Evolutionary conservation across 2,888 invertebrate genomes (phyloP), one percentile per base, ranked within the genome.

Genomic region (Hydrotaea cyrtoneurina): DNA sequence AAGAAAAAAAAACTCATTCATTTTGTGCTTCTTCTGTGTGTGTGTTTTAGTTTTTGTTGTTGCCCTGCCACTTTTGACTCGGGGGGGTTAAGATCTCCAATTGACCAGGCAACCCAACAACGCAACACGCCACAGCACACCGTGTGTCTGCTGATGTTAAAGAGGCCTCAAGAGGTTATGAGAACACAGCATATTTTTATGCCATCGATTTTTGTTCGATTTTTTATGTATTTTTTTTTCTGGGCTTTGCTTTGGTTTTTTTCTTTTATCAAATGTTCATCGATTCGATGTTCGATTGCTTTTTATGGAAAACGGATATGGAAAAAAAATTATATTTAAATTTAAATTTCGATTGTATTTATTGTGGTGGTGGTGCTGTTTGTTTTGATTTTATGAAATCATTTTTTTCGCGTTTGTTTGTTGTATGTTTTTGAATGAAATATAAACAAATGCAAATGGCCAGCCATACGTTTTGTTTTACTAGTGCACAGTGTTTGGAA

Each of bases 81-180:
- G 31, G 31, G 31, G 62, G 31, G 62, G 62, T 62, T 62, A 62
- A 62, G 62, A 62, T 62, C 17, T 62, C 31, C 62, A 62, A 62
- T 62, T 62, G 62, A 62, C 62, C 62, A 13, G 39, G 62, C n/a
- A 31, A 26, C 62, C n/a, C 62, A 62, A 36, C 11, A 62, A 36
- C 11, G 62, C 31, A 31, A 4, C n/a, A 26, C 19, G 13, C 59
- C 15, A 21, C 26, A 11, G 17, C 59, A 15, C 31, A 62, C 31
- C 62, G n/a, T 31, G 26, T 57, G 15, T 23, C 26, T 1, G 26
- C 26, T 59, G 13, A 39, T 26, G 39, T 39, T 39, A 69, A 80
- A 69, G 17, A 66, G 64, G 64, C 78, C 78, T 81, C 57, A 81
- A 84, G 80, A 84, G 84, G 78, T 84, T 84, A 79, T 84, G 84